These are phyloP conservation scores for Pheosia gnoma DNA, from an alignment of 2,888 invertebrate species.

Conservation along the genomic window DNA sequence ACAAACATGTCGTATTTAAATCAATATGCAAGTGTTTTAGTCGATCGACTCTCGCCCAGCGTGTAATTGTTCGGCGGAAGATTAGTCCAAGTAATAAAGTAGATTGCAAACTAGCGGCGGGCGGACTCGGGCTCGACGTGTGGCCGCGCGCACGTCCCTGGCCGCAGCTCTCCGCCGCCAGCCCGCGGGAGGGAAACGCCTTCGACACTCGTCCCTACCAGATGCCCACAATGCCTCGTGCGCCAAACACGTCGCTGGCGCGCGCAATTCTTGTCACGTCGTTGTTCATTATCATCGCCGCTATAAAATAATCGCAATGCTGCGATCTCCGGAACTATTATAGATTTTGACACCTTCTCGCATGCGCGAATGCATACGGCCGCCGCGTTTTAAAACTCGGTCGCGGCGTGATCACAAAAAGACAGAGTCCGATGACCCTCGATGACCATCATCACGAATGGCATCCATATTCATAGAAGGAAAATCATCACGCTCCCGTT, in stretches of 20 bases:
- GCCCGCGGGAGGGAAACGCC: slow-evolving; percentile 80
- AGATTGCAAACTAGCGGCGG: slow-evolving; percentile 63
- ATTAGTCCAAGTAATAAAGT: slow-evolving; percentile 72
- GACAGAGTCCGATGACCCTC: slow-evolving; percentile 73
- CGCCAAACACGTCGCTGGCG: slow-evolving; percentile 60
- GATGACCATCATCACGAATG: slow-evolving; percentile 53
- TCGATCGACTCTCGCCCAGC: slow-evolving; percentile 52
- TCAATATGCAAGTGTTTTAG: slow-evolving; percentile 56
- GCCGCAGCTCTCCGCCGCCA: slow-evolving; percentile 61
- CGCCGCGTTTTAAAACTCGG: slow-evolving; percentile 81
- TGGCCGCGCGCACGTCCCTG: slow-evolving; percentile 74
- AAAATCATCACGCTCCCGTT: slow-evolving; percentile 52
- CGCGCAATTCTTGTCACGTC: slow-evolving; percentile 55
- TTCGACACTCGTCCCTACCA: slow-evolving; percentile 59
- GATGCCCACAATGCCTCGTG: slow-evolving; percentile 65
- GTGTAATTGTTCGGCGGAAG: slow-evolving; percentile 66
- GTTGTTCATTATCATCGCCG: slow-evolving; percentile 54
- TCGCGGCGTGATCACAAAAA: slow-evolving; percentile 78
- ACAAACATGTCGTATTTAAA: slow-evolving; percentile 47
- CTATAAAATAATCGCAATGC: slow-evolving; percentile 53
- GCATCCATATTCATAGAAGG: slow-evolving; percentile 45
- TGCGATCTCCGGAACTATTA: slow-evolving; percentile 76
- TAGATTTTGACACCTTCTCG: slow-evolving; percentile 83
- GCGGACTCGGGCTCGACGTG: slow-evolving; percentile 62
- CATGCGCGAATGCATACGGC: slow-evolving; percentile 83